These are phyloP conservation scores for Ctenoplectra terminalis DNA, from an alignment of 1,140 invertebrate genomes.

Conservation along the genomic window DNA sequence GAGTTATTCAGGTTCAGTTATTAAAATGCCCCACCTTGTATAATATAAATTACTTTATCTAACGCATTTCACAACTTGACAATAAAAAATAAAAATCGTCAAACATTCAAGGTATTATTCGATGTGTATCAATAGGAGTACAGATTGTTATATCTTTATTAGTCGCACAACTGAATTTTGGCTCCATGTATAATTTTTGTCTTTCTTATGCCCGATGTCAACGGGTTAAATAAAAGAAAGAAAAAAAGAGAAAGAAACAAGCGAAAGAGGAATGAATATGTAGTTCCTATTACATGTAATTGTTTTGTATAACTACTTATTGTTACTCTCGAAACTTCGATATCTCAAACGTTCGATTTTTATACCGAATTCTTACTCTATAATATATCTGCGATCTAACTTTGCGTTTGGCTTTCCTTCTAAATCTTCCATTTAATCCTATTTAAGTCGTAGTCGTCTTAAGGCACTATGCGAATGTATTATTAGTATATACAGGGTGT, in stretches of 20 bases:
- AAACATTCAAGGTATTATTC: too few species aligned
- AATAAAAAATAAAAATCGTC: too few species aligned
- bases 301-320: background rate
- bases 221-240: background rate
- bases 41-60: too few species aligned
- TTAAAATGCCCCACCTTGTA: too few species aligned
- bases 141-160: too few species aligned
- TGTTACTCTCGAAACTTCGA: slow-evolving; percentile 1
- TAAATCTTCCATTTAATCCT: slow-evolving; percentile 17
- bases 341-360: background rate
- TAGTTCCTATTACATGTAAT: background rate
- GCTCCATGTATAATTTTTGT: too few species aligned
- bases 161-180: too few species aligned
- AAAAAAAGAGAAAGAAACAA: background rate
- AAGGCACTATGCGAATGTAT: slow-evolving; percentile 32
- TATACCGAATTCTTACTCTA: slow-evolving; percentile 11
- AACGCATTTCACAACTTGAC: too few species aligned
- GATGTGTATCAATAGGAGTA: too few species aligned
- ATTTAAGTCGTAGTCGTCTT: slow-evolving; percentile 42
- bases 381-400: background rate
- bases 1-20: too few species aligned
- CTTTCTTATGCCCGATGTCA: too few species aligned
- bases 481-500: slow-evolving; percentile 1
- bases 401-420: slow-evolving; percentile 29
- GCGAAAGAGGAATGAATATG: background rate